phyloP scores from a whole-genome alignment of 2,113 vertebrate species.

The Cariama cristata region DNA sequence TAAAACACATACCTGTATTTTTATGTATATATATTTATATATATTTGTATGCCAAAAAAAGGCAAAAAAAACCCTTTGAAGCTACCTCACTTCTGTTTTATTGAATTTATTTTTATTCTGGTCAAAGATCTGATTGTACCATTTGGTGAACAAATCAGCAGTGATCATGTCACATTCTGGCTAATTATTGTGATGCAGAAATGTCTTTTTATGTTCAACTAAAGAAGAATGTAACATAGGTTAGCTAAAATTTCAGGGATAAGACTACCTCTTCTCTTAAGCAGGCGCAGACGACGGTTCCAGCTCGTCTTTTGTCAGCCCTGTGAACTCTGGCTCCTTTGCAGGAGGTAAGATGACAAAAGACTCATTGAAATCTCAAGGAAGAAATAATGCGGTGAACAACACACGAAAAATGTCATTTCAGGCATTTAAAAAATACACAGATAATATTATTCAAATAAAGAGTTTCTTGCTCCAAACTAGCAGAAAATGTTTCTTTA shows the following conservation, averaged over 20 bases:
- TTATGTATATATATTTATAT: too few relatives aligned
- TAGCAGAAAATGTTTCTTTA: background rate
- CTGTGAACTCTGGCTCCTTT: background rate
- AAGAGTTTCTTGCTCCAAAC: background rate
- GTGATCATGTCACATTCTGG: background rate
- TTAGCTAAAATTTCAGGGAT: background rate
- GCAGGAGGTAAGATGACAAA: background rate
- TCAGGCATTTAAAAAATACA: background rate
- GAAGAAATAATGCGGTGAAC: background rate
- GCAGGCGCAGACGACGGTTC: background rate
- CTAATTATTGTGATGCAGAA: background rate
- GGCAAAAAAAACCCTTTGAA: background rate
- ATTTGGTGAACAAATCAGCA: background rate
- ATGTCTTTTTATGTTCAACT: background rate
- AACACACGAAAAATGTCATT: rapidly evolving
- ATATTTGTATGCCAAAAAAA: background rate
- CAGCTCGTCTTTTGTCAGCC: background rate
- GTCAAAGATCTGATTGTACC: background rate
- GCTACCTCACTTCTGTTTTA: background rate
- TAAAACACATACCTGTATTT: background rate
- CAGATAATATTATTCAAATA: background rate
- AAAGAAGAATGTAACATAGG: background rate
- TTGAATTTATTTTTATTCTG: background rate
- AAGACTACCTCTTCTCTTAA: background rate
- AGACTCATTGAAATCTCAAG: background rate